Conservation (phyloP, 2,113 vertebrate species). For the Malaclemys terrapin region DNA sequence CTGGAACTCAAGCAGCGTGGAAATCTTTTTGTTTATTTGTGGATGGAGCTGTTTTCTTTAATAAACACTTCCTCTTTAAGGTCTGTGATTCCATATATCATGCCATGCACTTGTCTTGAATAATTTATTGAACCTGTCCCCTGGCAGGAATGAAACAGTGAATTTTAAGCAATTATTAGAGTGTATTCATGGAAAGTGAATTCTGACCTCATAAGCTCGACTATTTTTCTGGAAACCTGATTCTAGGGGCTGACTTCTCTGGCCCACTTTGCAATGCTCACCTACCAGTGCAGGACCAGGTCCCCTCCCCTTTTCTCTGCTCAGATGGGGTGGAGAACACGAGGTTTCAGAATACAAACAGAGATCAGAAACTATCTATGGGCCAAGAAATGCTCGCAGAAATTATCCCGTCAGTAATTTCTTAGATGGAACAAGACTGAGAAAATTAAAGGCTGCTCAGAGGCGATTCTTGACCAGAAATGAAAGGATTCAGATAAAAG, state of each 20-base stretch:
- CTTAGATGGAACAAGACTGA: neutral
- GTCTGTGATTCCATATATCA: neutral
- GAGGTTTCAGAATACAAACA: no score
- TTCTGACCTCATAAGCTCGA: neutral
- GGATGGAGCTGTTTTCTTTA: neutral
- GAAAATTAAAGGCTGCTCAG: neutral
- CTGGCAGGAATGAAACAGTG: neutral
- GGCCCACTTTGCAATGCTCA: neutral
- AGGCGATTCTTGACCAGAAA: neutral
- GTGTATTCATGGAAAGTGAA: neutral
- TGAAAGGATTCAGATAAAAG: neutral
- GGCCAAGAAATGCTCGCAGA: neutral
- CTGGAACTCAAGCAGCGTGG: neutral
- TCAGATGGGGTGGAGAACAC: neutral
- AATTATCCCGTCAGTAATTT: neutral
- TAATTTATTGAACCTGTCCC: neutral
- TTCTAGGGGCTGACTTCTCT: neutral
- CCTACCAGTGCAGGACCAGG: neutral
- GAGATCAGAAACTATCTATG: neutral
- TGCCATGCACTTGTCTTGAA: neutral
- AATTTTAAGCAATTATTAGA: neutral
- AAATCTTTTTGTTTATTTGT: accelerated
- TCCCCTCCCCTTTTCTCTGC: neutral
- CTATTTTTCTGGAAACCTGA: neutral
- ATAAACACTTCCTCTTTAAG: neutral